Percentiles rank a stretch among this genome's conserved stretches.
phyloP scores from a whole-genome alignment of 2,888 invertebrate genomes.

The Ametastegia equiseti region DNA sequence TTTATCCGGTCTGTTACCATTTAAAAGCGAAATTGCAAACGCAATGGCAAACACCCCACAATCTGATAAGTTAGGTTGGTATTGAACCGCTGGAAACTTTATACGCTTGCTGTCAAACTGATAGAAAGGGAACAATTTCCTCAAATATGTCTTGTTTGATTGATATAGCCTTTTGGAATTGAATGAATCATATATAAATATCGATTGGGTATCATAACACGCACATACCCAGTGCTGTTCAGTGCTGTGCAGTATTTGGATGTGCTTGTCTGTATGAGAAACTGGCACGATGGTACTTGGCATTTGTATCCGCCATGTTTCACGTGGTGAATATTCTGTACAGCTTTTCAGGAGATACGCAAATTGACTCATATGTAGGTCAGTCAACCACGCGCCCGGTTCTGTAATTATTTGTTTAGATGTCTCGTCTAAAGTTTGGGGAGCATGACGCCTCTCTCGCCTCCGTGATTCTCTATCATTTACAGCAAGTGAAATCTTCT shows the following conservation, averaged over 20 bases:
- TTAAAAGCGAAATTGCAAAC: conserved; percentile 28
- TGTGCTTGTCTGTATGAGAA: conserved; percentile 47
- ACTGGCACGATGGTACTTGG: conserved; percentile 49
- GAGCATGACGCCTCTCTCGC: background rate
- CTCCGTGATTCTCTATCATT: background rate
- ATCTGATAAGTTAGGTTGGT: conserved; percentile 25
- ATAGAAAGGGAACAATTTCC: conserved; percentile 46
- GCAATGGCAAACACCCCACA: conserved; percentile 47
- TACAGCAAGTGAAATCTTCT: too few species aligned
- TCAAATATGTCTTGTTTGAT: conserved; percentile 45
- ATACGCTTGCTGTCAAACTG: conserved; percentile 24
- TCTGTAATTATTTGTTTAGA: background rate
- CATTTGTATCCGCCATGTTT: conserved; percentile 36
- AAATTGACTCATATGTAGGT: conserved; percentile 49
- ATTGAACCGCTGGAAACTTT: conserved; percentile 4
- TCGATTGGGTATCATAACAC: conserved; percentile 49
- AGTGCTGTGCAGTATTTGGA: conserved; percentile 54
- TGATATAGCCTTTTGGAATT: conserved; percentile 33
- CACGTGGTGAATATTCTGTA: conserved; percentile 41
- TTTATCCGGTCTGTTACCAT: background rate
- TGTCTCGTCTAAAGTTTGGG: background rate
- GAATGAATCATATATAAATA: conserved; percentile 52
- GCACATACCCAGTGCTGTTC: conserved; percentile 50
- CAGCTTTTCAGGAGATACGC: conserved; percentile 30
- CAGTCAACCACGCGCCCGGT: conserved; percentile 32